Conservation (phyloP, 2,888 invertebrate genomes). For the Drosophila atripex region DNA sequence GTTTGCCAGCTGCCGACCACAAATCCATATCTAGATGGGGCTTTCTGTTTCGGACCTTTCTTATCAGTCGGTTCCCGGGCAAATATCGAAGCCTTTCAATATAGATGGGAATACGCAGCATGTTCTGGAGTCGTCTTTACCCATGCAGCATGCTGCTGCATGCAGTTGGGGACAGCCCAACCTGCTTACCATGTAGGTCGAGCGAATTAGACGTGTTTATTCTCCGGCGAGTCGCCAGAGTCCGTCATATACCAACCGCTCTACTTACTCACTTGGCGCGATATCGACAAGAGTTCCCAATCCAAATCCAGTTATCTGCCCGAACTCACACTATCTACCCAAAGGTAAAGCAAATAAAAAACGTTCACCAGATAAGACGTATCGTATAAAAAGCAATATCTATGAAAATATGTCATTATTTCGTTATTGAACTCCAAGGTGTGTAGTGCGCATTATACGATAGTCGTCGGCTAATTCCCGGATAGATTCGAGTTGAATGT, state of each 20-base stretch:
- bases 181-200: constrained; percentile 29
- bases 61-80: constrained; percentile 15
- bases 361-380: constrained; percentile 66
- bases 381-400: constrained; percentile 80
- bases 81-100: constrained; percentile 2
- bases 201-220: constrained; percentile 44
- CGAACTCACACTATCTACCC: constrained; percentile 39
- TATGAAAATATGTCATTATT: constrained; percentile 79
- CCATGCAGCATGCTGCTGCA: background rate
- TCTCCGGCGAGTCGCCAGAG: constrained; percentile 59
- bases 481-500: background rate
- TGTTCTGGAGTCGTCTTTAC: constrained; percentile 9
- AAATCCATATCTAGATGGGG: constrained; percentile 29
- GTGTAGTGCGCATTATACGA: constrained; percentile 46
- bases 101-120: background rate
- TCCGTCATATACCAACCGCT: constrained; percentile 52
- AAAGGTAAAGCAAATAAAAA: constrained; percentile 72
- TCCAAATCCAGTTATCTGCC: constrained; percentile 77
- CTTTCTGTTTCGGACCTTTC: constrained; percentile 20
- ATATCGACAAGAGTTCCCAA: constrained; percentile 73
- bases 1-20: constrained; percentile 47
- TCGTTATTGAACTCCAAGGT: constrained; percentile 76
- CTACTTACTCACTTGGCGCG: constrained; percentile 23
- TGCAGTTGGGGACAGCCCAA: background rate
- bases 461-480: background rate